Evolutionary conservation across 2,888 invertebrate species (phyloP), one percentile per base, ranked within the genome.

Genomic region (Zygogramma bicolorata): DNA sequence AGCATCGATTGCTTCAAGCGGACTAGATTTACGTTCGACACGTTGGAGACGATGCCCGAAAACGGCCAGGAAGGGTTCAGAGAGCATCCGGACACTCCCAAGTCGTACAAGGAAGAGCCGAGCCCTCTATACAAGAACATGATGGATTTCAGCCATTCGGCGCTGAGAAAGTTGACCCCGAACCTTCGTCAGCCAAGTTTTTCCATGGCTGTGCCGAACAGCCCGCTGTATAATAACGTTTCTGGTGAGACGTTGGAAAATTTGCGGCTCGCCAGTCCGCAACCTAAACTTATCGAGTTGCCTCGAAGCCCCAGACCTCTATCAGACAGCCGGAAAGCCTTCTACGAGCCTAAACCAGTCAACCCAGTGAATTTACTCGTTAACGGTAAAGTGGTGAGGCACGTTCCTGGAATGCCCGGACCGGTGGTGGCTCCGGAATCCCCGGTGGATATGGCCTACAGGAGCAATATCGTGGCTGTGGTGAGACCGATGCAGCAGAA

Each of bases 401-500:
- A 94, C 85, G 95, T 96, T 10, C 95, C 95, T 5, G 96, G 95
- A 13, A 96, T 96, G 86, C 95, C 96, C 0, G 95, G 95, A 8
- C 96, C 95, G 2, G 80, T 87, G n/a, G 82, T 80, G 7, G 84
- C 95, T 0, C 85, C 86, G 40, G 81, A 80, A 22, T 20, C 75
- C 15, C 57, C 84, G 4, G 67, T 81, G 25, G 80, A 82, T 22
- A 78, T 82, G 69, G 76, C 77, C 8, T 82, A 82, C 69, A 70
- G 65, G 10, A 69, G 74, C 58, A 78, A 71, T 63, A 77, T 80
- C 46, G 70, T 78, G 29, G 66, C 78, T 5, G 75, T 78, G 10
- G 73, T 65, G 6, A 75, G 68, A 65, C 59, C 76, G 8, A 65
- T 71, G 40, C 74, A 63, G 49, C 75, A 68, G 27, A 75, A 68